Conservation (phyloP, 2,797 vertebrate genomes). For the Neosilurus hyrtlii region DNA sequence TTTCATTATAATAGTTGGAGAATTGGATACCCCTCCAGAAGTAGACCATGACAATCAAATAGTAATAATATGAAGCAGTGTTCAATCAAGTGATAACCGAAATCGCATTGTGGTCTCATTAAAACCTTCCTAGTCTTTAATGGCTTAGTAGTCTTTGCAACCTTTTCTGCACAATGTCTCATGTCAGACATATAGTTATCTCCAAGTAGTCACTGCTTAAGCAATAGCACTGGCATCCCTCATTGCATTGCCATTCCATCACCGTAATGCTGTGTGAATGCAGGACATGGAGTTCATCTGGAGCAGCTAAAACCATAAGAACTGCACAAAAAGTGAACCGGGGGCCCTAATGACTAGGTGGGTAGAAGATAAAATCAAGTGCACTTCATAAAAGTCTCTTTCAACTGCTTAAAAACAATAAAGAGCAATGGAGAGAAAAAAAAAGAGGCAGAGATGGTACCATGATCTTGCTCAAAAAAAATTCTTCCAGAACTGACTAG, state of each 20-base stretch:
- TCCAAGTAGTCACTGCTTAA: background rate
- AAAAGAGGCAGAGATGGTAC: background rate
- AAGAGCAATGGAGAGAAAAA: background rate
- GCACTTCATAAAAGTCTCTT: slow-evolving; percentile 14
- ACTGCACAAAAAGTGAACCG: slow-evolving; percentile 19
- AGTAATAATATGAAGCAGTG: background rate
- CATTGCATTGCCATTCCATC: slow-evolving; percentile 16
- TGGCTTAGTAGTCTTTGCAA: background rate
- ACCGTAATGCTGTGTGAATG: slow-evolving; percentile 53
- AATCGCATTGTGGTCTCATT: no score
- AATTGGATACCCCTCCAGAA: background rate
- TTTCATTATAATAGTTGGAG: background rate
- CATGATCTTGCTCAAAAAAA: background rate
- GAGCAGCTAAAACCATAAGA: slow-evolving; percentile 50
- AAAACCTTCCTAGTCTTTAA: background rate
- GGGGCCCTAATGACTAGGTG: slow-evolving; percentile 37
- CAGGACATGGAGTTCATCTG: slow-evolving; percentile 9
- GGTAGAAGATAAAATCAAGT: slow-evolving; percentile 15
- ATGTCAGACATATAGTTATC: background rate
- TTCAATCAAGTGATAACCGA: background rate
- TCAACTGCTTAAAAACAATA: background rate
- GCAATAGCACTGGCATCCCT: background rate
- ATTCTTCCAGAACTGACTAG: background rate
- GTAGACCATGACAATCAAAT: slow-evolving; percentile 9
- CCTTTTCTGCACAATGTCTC: background rate